A percentile compares a stretch with the other conserved stretches of the same genome.
These are phyloP conservation scores for Hydractinia echinata DNA, from an alignment of 30 jellyfish, hydroid and myxozoan genomes.

Conservation along the genomic window DNA sequence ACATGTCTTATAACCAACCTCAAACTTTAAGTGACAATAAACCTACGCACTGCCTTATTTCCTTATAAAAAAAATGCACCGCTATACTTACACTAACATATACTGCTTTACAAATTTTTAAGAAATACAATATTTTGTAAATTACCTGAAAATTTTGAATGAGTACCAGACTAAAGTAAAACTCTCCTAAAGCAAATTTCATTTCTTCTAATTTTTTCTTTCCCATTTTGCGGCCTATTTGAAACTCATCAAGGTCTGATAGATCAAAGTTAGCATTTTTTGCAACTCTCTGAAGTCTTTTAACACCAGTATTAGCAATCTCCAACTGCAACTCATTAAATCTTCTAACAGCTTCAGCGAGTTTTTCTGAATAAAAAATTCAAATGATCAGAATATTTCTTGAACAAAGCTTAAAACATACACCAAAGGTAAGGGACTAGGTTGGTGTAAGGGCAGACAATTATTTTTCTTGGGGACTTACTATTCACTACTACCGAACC, in stretches of 20 bases:
- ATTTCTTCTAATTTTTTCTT: slow-evolving; percentile 47
- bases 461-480: not conserved
- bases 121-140: not conserved
- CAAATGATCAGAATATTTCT: no score
- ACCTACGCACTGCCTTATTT: no score
- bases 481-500: no score
- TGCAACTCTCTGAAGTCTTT: not conserved
- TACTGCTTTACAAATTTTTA: no score
- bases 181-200: slow-evolving; percentile 83
- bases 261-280: not conserved
- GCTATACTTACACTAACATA: no score
- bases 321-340: slow-evolving; percentile 65
- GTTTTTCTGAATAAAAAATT: slow-evolving; percentile 52
- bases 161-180: slow-evolving; percentile 69
- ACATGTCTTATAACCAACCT: no score
- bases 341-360: slow-evolving; percentile 89
- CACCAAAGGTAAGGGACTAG: not conserved
- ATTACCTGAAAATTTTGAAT: slow-evolving; percentile 84
- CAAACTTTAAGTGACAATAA: no score
- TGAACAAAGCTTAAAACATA: no score
- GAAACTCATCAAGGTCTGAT: not conserved
- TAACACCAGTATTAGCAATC: slow-evolving; percentile 39
- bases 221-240: not conserved
- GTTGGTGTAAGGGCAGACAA: not conserved
- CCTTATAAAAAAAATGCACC: no score